Evolutionary conservation across 1,140 invertebrate genomes (phyloP).

Genomic region (Diploscapter pachys): DNA sequence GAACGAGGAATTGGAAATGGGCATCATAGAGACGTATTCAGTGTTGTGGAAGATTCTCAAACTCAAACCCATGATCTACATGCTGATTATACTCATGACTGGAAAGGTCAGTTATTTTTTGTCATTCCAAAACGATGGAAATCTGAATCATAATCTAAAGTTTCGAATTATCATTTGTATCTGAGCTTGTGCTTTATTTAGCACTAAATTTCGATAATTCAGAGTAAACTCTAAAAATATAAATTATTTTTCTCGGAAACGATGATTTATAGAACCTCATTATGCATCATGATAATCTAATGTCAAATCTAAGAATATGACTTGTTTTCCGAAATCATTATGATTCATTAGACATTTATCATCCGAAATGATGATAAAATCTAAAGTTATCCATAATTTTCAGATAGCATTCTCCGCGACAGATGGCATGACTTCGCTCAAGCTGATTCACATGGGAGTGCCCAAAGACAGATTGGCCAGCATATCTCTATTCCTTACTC

Average conservation of each 20-base stretch:
- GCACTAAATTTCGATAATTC: too few relatives aligned
- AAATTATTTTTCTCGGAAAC: too few relatives aligned
- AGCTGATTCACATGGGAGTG: slow-evolving; percentile 88
- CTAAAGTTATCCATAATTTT: slow-evolving; percentile 45
- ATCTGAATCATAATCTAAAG: too few relatives aligned
- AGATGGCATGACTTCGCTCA: slow-evolving; percentile 87
- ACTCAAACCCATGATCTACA: slow-evolving; percentile 72
- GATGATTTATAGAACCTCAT: too few relatives aligned
- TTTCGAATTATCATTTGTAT: too few relatives aligned
- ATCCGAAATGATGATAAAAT: neutral
- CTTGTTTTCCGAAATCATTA: too few relatives aligned
- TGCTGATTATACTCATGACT: slow-evolving; percentile 79
- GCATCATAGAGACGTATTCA: slow-evolving; percentile 78
- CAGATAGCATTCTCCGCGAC: slow-evolving; percentile 92
- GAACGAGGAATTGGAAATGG: slow-evolving; percentile 60
- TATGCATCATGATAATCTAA: too few relatives aligned
- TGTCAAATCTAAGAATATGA: too few relatives aligned
- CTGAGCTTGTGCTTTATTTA: too few relatives aligned
- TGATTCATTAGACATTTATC: neutral
- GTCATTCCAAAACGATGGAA: too few relatives aligned
- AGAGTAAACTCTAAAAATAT: too few relatives aligned
- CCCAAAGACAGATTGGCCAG: slow-evolving; percentile 90
- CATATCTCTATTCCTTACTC: slow-evolving; percentile 63
- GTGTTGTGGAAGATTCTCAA: slow-evolving; percentile 78
- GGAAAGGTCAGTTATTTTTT: slow-evolving; percentile 71